phyloP scores from a whole-genome alignment of 2,113 vertebrate genomes.

The Bombycilla garrulus region DNA sequence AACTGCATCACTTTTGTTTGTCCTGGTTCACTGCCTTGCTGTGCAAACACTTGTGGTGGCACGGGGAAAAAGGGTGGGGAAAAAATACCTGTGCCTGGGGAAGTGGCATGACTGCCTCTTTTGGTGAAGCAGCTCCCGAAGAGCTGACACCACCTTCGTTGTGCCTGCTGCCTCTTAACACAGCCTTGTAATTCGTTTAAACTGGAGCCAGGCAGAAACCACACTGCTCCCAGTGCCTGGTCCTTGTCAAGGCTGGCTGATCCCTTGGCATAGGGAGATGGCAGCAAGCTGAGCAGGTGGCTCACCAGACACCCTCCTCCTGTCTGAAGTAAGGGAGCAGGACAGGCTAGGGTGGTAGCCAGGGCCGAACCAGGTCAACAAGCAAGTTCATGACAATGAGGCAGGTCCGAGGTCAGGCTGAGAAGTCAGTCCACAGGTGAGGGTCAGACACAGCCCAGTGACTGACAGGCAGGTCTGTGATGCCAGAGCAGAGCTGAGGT shows the following conservation, averaged over 20 bases:
- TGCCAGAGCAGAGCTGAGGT: background rate
- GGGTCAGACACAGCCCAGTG: background rate
- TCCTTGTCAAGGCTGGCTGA: background rate
- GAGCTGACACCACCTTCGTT: background rate
- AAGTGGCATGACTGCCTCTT: background rate
- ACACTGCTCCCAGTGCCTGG: background rate
- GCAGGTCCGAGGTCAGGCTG: background rate
- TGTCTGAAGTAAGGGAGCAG: background rate
- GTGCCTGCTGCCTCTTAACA: background rate
- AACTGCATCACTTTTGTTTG: background rate
- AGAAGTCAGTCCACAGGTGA: background rate
- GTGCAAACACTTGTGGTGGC: background rate
- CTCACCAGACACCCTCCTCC: background rate
- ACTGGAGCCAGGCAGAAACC: background rate
- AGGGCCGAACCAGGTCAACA: background rate
- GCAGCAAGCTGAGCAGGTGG: background rate
- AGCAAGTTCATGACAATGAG: background rate
- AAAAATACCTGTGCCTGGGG: background rate
- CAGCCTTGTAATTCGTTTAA: background rate
- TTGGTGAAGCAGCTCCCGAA: background rate
- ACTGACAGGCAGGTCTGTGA: background rate
- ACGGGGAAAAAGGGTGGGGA: background rate
- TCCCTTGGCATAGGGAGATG: background rate
- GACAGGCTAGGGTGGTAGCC: background rate
- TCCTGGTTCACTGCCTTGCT: background rate